phyloP scores from a whole-genome alignment of 2,113 vertebrate species.

The Cryptomyrus ogoouensis region DNA sequence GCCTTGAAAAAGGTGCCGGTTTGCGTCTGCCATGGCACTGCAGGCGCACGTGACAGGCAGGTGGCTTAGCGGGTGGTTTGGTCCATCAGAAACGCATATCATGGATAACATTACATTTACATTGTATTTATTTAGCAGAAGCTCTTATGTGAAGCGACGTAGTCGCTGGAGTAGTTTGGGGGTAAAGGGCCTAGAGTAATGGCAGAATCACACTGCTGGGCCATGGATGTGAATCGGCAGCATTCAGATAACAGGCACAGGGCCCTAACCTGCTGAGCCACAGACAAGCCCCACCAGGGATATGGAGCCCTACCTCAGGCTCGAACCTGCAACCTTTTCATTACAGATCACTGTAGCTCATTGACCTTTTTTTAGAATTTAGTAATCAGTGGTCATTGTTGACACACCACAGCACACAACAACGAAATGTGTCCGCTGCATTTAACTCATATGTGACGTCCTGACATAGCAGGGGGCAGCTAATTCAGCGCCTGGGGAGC shows the following conservation, averaged over 20 bases:
- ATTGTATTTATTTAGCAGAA: neutral
- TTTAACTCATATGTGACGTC: too few relatives aligned
- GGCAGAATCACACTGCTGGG: neutral
- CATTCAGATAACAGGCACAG: neutral
- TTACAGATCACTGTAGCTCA: neutral
- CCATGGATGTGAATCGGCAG: neutral
- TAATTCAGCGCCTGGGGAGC: too few relatives aligned
- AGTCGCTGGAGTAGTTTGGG: neutral
- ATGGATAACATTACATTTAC: neutral
- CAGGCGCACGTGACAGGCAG: neutral
- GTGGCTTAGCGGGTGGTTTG: neutral
- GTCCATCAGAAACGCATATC: neutral
- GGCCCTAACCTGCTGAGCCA: neutral
- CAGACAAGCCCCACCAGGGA: neutral
- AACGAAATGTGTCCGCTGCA: too few relatives aligned
- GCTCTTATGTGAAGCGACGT: neutral
- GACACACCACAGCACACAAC: too few relatives aligned
- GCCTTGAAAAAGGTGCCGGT: neutral
- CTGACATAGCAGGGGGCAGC: too few relatives aligned
- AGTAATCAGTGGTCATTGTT: too few relatives aligned
- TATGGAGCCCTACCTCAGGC: neutral
- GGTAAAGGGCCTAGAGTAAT: neutral
- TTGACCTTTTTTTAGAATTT: neutral
- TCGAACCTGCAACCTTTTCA: neutral
- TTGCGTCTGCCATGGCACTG: neutral